A percentile compares a stretch with the other conserved stretches of the same genome.
These are phyloP conservation scores for Lasioglossum villosulum DNA, from an alignment of 2,888 invertebrate species.

Conservation along the genomic window DNA sequence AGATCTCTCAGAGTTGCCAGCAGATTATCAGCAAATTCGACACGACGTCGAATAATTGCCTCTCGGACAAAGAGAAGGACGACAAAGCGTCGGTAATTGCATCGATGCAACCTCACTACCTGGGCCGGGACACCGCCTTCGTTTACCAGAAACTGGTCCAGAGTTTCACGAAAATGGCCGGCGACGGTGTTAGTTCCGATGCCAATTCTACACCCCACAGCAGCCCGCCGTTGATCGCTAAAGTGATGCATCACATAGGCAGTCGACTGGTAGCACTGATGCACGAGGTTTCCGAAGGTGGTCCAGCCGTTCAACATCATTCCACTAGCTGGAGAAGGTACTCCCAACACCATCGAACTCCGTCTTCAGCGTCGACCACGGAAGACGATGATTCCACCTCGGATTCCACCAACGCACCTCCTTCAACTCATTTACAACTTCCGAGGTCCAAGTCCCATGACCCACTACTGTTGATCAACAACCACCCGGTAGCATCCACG, in stretches of 20 bases:
- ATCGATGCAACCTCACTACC: conserved; percentile 78
- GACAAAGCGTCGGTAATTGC: conserved; percentile 84
- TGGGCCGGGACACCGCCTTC: conserved; percentile 91
- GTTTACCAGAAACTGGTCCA: conserved; percentile 95
- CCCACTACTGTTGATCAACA: conserved; percentile 85
- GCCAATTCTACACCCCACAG: conserved; percentile 86
- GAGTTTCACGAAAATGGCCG: conserved; percentile 92
- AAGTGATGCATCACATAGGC: conserved; percentile 97
- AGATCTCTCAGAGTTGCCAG: conserved; percentile 94
- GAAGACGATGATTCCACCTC: conserved; percentile 91
- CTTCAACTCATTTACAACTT: conserved; percentile 83
- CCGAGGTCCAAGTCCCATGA: conserved; percentile 94
- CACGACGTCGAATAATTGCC: conserved; percentile 74
- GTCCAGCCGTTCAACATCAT: conserved; percentile 83
- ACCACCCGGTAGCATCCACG: conserved; percentile 71
- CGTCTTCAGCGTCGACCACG: conserved; percentile 87
- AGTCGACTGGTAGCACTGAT: conserved; percentile 94
- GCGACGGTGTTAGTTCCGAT: conserved; percentile 86
- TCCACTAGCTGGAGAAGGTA: conserved; percentile 87
- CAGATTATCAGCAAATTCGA: conserved; percentile 95
- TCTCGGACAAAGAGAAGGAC: conserved; percentile 61
- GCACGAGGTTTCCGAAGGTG: conserved; percentile 95
- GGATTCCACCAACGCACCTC: conserved; percentile 86
- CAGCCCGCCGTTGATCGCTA: conserved; percentile 94
- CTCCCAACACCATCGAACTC: conserved; percentile 87